These are phyloP conservation scores for Cossypha caffra DNA, from an alignment of 2,797 vertebrate genomes.

Conservation along the genomic window DNA sequence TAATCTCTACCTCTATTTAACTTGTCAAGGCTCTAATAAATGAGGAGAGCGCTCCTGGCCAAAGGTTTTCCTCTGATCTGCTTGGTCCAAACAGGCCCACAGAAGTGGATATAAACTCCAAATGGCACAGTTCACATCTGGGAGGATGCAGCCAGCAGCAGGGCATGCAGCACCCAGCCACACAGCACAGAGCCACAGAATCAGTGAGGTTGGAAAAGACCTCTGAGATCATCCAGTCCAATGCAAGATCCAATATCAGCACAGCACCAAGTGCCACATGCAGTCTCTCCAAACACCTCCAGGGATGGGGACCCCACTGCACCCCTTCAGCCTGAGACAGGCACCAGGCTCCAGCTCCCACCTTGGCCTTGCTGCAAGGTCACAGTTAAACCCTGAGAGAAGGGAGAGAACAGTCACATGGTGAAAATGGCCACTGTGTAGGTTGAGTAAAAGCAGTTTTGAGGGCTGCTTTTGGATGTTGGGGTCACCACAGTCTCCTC, in stretches of 20 bases:
- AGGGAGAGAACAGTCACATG: background rate
- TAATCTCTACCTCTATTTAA: conserved; percentile 63
- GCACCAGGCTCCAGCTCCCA: background rate
- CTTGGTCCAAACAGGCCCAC: background rate
- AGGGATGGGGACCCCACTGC: background rate
- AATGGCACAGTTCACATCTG: background rate
- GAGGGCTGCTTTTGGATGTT: background rate
- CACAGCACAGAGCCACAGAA: background rate
- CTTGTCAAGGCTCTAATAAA: conserved; percentile 61
- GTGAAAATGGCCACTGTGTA: background rate
- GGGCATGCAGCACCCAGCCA: background rate
- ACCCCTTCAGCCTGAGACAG: background rate
- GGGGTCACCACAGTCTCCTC: background rate
- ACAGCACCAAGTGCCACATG: background rate
- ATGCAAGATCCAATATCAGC: rapidly evolving
- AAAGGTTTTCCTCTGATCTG: conserved; percentile 6
- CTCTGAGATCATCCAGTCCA: background rate
- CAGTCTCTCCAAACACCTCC: background rate
- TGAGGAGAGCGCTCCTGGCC: background rate
- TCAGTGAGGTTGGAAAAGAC: background rate
- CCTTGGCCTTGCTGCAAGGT: background rate
- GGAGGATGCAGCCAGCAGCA: background rate
- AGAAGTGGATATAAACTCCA: background rate
- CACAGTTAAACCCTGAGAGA: background rate
- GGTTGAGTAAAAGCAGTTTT: background rate